Evolutionary conservation across 2,113 vertebrate species (phyloP), one percentile per base, ranked within the genome.

Genomic region (Epinephelus lanceolatus): DNA sequence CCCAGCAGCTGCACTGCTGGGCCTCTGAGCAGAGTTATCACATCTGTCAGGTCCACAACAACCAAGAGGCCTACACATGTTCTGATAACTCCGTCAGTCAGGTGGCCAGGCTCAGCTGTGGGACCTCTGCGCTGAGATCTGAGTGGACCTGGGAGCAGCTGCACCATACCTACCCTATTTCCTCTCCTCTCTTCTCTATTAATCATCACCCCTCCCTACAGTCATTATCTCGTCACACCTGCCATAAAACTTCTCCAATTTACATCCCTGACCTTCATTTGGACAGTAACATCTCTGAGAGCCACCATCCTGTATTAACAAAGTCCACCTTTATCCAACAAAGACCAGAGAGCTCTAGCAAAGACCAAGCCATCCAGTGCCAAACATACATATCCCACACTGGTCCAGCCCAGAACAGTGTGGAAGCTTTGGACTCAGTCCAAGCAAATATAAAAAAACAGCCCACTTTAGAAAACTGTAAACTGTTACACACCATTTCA

Each of bases 1-100:
- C 94, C 3, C 71, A 80, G 53, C 86, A 91, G 42, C 81, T 96
- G 23, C 88, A 88, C 55, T 4, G 30, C 23, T 94, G 93, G 91
- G 82, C 87, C 11, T 87, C 70, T 49, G 79, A 91, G 17, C 92
- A 87, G 47, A 90, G 23, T 47, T 11, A 6, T 33, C 70, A 52
- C 9, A 12, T 60, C 5, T 86, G 78, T 53, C 56, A 51, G 12
- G 49, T 60, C 2, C 70, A 72, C 51, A 10, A 6, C 27, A 45
- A 19, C n/a, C 52, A 33, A 0, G 9, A 68, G 30, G 14, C 27
- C 0, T 2, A 0, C 0, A 0, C 11, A 3, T 42, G 42, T 70
- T 65, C 80, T 52, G 40, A 68, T 14, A 30, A 18, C 4, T 11
- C 30, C 21, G 33, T 3, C 21, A 23, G 40, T 37, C 66, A 42